Conservation (phyloP, 1,140 invertebrate genomes). For the Zaprionus ornatus region DNA sequence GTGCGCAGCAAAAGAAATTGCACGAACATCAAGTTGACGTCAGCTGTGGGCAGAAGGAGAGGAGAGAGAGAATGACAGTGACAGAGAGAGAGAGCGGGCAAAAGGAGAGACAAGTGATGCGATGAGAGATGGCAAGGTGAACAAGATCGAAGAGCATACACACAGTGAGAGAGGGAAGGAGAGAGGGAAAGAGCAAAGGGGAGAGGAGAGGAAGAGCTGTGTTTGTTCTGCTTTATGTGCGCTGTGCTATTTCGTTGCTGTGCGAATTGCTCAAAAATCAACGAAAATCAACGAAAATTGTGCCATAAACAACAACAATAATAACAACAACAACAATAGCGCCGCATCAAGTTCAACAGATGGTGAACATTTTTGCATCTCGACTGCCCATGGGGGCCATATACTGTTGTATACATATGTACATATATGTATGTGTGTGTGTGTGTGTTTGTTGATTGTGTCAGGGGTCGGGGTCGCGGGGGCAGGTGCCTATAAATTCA, state of each 20-base stretch:
- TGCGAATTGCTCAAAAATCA: constrained; percentile 46
- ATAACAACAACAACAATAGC: constrained; percentile 27
- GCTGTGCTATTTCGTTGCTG: constrained; percentile 26
- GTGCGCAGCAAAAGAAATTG: constrained; percentile 68
- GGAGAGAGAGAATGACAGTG: constrained; percentile 11
- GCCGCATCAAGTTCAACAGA: constrained; percentile 62
- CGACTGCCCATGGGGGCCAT: constrained; percentile 25
- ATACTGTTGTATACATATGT: neutral
- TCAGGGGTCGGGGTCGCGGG: neutral
- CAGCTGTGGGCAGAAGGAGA: constrained; percentile 32
- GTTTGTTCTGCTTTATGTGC: constrained; percentile 12
- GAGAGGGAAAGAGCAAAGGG: neutral
- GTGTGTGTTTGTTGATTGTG: constrained; percentile 11
- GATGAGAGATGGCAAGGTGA: constrained; percentile 25
- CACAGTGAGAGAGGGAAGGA: neutral
- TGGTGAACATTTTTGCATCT: constrained; percentile 62
- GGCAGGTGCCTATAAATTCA: constrained; percentile 49
- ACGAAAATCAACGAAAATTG: constrained; percentile 28
- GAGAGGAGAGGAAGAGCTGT: constrained; percentile 7
- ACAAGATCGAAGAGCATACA: constrained; percentile 24
- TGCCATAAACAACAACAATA: constrained; percentile 41
- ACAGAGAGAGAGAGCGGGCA: neutral
- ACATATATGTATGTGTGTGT: neutral
- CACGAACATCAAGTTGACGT: constrained; percentile 56
- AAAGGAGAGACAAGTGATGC: neutral